Conservation (phyloP, 1,140 invertebrate genomes). For the Dryas iulia region DNA sequence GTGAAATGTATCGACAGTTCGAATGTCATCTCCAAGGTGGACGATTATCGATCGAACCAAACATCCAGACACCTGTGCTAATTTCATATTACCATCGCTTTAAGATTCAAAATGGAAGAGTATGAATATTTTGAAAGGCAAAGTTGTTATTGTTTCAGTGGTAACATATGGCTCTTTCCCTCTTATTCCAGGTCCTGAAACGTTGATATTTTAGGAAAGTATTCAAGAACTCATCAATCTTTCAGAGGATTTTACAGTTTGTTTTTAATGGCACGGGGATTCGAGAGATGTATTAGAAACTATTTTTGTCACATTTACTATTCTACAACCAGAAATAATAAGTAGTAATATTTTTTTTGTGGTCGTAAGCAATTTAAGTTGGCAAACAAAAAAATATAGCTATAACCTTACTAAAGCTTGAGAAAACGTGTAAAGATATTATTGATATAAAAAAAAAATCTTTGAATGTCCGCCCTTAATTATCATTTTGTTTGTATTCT, state of each 20-base stretch:
- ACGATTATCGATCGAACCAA: conserved; percentile 34
- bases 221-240: conserved; percentile 66
- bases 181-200: conserved; percentile 31
- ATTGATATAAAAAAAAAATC: too few relatives aligned
- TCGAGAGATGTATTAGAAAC: conserved; percentile 11
- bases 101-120: conserved; percentile 46
- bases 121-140: not conserved
- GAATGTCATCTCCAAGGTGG: conserved; percentile 67
- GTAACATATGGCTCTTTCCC: conserved; percentile 62
- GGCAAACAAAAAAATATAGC: too few relatives aligned
- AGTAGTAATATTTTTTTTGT: too few relatives aligned
- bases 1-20: conserved; percentile 79
- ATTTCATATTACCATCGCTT: conserved; percentile 29
- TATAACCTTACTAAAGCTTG: too few relatives aligned
- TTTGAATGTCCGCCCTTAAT: conserved; percentile 1
- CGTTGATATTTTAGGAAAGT: conserved; percentile 61
- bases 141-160: conserved; percentile 38
- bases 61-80: conserved; percentile 17
- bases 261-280: conserved; percentile 31
- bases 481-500: conserved; percentile 9
- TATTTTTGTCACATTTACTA: conserved; percentile 14
- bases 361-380: too few relatives aligned
- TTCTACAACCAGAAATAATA: not conserved
- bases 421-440: too few relatives aligned
- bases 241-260: conserved; percentile 61